Conservation (phyloP, 2,113 vertebrate species). For the Athene noctua region DNA sequence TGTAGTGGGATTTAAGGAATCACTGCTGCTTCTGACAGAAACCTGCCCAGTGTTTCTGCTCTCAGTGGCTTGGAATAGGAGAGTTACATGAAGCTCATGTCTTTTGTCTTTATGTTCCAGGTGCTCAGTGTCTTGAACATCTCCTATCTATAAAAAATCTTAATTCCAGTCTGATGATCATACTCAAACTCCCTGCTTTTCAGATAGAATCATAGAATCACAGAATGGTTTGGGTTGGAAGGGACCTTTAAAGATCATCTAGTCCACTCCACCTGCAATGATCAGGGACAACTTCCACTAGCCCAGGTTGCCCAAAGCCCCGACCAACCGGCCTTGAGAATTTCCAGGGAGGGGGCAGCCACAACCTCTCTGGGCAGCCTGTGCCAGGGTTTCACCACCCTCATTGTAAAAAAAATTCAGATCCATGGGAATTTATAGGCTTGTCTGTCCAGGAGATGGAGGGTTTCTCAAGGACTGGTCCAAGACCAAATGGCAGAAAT, state of each 20-base stretch:
- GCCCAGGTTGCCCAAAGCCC: neutral
- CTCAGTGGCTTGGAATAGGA: neutral
- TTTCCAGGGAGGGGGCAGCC: neutral
- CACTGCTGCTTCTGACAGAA: neutral
- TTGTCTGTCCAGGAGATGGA: neutral
- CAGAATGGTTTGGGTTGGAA: neutral
- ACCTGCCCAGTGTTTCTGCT: neutral
- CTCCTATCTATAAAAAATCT: neutral
- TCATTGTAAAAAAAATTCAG: neutral
- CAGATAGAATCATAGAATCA: neutral
- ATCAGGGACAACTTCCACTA: neutral
- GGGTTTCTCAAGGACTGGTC: neutral
- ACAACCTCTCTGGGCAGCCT: neutral
- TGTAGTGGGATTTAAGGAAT: neutral
- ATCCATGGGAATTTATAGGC: neutral
- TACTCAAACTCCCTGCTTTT: neutral
- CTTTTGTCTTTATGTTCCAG: neutral
- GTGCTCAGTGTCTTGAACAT: accelerated
- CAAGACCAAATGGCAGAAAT: neutral
- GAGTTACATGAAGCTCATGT: neutral
- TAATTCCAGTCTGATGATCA: neutral
- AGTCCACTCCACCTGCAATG: neutral
- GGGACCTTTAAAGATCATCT: neutral
- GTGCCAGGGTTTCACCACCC: neutral
- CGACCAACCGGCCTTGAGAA: neutral